Evolutionary conservation across 2,888 invertebrate genomes (phyloP).

Genomic region (Muscina levida): DNA sequence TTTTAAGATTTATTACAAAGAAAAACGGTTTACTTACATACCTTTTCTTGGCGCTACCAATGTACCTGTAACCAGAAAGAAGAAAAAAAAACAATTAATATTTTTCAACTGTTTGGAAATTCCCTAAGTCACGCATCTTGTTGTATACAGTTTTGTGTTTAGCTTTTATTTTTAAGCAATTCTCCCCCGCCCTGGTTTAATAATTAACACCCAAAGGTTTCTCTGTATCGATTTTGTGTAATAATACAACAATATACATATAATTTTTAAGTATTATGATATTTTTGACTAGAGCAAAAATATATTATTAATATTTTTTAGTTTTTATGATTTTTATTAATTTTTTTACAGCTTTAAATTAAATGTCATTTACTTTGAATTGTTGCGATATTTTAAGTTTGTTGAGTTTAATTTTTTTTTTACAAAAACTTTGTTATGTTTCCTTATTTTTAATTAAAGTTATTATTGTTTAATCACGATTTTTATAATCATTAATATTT

Average conservation of each 20-base stretch:
- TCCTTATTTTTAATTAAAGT: conserved; percentile 15
- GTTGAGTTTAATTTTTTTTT: conserved; percentile 48
- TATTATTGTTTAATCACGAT: neutral
- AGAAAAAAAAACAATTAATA: no score
- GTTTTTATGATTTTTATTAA: conserved; percentile 40
- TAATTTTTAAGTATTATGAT: conserved; percentile 74
- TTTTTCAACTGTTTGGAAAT: no score
- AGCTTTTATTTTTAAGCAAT: neutral
- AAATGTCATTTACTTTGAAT: conserved; percentile 53
- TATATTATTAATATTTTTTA: conserved; percentile 74
- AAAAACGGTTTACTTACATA: neutral
- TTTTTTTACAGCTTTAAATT: no score
- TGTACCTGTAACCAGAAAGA: conserved; percentile 72
- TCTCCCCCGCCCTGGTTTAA: neutral
- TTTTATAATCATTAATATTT: neutral
- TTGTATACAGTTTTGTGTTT: neutral
- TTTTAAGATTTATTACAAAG: conserved; percentile 41
- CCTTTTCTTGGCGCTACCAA: conserved; percentile 72
- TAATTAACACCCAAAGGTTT: conserved; percentile 59
- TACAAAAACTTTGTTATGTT: conserved; percentile 30
- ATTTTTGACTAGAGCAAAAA: conserved; percentile 80
- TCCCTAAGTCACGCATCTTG: no score
- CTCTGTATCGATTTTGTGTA: conserved; percentile 40
- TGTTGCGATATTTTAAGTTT: conserved; percentile 62
- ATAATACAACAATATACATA: conserved; percentile 18